These are phyloP conservation scores for Aplocera efformata DNA, from an alignment of 2,888 invertebrate genomes.

Conservation along the genomic window DNA sequence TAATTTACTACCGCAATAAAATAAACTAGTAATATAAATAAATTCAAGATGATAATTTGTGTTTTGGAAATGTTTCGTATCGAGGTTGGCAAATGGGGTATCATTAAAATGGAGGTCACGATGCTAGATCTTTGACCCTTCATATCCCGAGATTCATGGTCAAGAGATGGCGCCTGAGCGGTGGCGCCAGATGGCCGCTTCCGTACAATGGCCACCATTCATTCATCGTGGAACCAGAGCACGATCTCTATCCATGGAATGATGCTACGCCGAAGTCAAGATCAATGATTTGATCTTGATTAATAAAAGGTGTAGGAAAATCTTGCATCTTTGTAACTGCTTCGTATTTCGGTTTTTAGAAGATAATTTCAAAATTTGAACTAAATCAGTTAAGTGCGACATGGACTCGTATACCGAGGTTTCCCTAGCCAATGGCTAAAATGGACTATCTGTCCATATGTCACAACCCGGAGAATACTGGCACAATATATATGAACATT, in stretches of 20 bases:
- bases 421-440: too few relatives aligned
- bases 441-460: too few relatives aligned
- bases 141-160: slow-evolving; percentile 60
- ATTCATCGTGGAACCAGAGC: slow-evolving; percentile 46
- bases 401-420: too few relatives aligned
- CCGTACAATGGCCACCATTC: slow-evolving; percentile 57
- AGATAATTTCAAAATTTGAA: too few relatives aligned
- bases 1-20: slow-evolving; percentile 20
- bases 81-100: slow-evolving; percentile 8
- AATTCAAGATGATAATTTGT: slow-evolving; percentile 12
- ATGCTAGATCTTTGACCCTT: slow-evolving; percentile 61
- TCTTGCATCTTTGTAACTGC: not conserved
- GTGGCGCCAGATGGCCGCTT: slow-evolving; percentile 53
- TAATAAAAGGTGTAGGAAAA: slow-evolving; percentile 17
- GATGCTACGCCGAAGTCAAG: slow-evolving; percentile 46
- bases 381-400: too few relatives aligned
- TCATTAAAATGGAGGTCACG: slow-evolving; percentile 56
- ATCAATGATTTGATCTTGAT: slow-evolving; percentile 43
- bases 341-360: too few relatives aligned
- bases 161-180: slow-evolving; percentile 50
- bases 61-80: slow-evolving; percentile 10
- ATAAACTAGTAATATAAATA: slow-evolving; percentile 11
- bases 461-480: too few relatives aligned
- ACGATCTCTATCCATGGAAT: slow-evolving; percentile 43
- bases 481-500: too few relatives aligned